Evolutionary conservation across 2,797 vertebrate genomes (phyloP), one percentile per base, ranked within the genome.

Genomic region (Sebastes kiyomatsui): DNA sequence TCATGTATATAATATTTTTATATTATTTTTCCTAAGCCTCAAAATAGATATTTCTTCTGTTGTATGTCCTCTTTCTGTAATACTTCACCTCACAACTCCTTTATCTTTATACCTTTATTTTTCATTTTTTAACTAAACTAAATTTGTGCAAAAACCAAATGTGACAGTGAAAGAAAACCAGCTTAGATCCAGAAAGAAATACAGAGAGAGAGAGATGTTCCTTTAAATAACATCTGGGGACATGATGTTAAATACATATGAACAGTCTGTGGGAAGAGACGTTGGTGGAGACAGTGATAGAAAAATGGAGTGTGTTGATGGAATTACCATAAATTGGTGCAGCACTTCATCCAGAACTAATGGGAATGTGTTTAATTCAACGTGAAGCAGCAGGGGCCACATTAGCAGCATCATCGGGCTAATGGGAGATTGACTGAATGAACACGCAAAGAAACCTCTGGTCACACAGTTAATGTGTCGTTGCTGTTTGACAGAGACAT

Each of bases 311-410:
- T 27, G 22, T 66, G 59, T 32, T 70, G 59, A 76, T 73, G 23
- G 28, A 77, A 77, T 80, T 56, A 77, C 25, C 65, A 61, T 67
- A 23, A 64, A 9, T 59, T 64, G 54, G n/a, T 67, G 56, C 58
- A 58, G 0, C 27, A 7, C 4, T 35, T 75, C 78, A 83, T 82
- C 61, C 80, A 75, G 77, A 84, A 72, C 77, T 75, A 87, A 87
- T 77, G 76, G 65, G 33, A 77, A 67, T 2, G 28, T 67, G 74
- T 78, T 78, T 75, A 75, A 82, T 74, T 77, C 59, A 30, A 68
- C 18, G 18, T 74, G 62, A 76, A 72, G 82, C 13, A 75, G 67
- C 80, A 38, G 73, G 27, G 60, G 66, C 69, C 60, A 56, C 69
- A 62, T 87, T 77, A 77, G 30, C 69, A 32, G 62, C 75, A 42